phyloP scores from a whole-genome alignment of 2,888 invertebrate species.

The Aleiodes leptofemur region DNA sequence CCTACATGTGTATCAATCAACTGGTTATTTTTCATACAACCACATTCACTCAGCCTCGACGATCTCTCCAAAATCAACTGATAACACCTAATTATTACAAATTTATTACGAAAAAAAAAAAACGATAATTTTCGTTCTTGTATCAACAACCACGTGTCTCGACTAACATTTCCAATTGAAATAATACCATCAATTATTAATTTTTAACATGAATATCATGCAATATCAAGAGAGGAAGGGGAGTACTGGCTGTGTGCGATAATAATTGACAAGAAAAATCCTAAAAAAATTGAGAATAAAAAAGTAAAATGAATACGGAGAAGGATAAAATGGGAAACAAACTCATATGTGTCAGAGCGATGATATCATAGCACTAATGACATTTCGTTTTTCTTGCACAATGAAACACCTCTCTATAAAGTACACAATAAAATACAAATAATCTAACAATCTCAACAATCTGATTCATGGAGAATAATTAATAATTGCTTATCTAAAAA shows the following conservation, averaged over 20 bases:
- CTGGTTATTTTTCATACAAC: slow-evolving; percentile 23
- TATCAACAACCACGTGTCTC: slow-evolving; percentile 1
- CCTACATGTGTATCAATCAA: slow-evolving; percentile 49
- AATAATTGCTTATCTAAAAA: not conserved
- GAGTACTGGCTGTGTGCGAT: not conserved
- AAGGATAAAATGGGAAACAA: slow-evolving; percentile 8
- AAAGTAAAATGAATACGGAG: not conserved
- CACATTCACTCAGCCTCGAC: not conserved
- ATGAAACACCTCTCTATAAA: not conserved
- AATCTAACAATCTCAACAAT: not conserved
- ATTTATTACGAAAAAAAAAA: no score
- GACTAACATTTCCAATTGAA: slow-evolving; percentile 1
- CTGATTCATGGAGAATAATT: not conserved
- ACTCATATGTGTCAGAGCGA: slow-evolving; percentile 30
- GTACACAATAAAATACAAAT: slow-evolving; percentile 8
- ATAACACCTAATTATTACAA: no score
- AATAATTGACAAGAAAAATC: not conserved
- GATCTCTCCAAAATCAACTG: not conserved
- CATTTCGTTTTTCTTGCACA: slow-evolving; percentile 42
- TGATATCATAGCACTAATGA: slow-evolving; percentile 46
- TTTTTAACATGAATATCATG: not conserved
- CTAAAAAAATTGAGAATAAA: not conserved
- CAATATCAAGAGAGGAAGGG: not conserved
- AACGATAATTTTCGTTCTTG: not conserved
- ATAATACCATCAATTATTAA: not conserved